A percentile compares a stretch with the other conserved stretches of the same genome.
phyloP scores from a whole-genome alignment of 2,113 vertebrate genomes.

The Dipodomys merriami region DNA sequence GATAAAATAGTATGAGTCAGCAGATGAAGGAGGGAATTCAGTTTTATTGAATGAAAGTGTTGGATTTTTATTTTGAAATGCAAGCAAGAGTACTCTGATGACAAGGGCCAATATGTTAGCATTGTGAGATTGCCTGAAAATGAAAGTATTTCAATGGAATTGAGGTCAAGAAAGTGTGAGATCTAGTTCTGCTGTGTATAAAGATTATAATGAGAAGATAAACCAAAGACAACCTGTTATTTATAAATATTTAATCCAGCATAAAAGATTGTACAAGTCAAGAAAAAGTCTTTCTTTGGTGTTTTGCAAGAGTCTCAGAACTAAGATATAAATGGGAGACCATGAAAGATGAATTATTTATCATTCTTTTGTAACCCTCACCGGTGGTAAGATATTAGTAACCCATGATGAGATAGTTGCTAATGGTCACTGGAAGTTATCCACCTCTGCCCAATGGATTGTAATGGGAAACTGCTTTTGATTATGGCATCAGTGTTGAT shows the following conservation, averaged over 20 bases:
- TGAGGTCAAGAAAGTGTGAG: conserved; percentile 21
- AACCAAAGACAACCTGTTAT: not conserved
- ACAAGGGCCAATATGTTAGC: not conserved
- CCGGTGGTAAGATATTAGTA: not conserved
- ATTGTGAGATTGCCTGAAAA: not conserved
- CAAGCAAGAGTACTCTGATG: not conserved
- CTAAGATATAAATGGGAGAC: not conserved
- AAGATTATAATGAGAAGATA: conserved; percentile 14
- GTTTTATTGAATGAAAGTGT: not conserved
- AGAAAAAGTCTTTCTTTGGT: not conserved
- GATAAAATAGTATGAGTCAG: not conserved
- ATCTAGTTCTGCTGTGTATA: not conserved
- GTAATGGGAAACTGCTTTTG: not conserved
- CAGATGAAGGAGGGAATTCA: not conserved
- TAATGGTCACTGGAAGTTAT: not conserved
- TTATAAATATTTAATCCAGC: conserved; percentile 43
- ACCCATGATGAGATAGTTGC: not conserved
- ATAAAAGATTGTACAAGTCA: not conserved
- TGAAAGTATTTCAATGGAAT: conserved; percentile 7
- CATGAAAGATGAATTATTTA: not conserved
- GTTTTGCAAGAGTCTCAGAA: not conserved
- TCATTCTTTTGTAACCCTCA: not conserved
- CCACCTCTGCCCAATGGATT: not conserved
- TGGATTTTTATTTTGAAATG: not conserved
- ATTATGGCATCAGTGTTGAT: not conserved